Evolutionary conservation across 2,888 invertebrate genomes (phyloP).

Genomic region (Drosophila putrida): DNA sequence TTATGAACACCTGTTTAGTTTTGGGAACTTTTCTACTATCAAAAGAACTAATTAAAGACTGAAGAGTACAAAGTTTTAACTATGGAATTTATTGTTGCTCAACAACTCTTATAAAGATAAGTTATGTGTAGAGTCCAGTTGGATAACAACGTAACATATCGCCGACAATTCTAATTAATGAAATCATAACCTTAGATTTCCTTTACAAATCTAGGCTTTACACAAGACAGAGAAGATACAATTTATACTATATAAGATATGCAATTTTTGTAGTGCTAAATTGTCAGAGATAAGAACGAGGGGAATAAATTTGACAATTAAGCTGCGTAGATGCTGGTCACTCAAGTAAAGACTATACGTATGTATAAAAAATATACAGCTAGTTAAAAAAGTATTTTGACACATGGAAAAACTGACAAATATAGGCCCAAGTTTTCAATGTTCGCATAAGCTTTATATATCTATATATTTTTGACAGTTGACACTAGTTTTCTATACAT

Average conservation of each 20-base stretch:
- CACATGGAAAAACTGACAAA: too few species aligned
- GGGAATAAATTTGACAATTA: constrained; percentile 56
- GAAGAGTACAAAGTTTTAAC: constrained; percentile 1
- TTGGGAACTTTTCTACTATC: constrained; percentile 17
- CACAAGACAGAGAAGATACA: background rate
- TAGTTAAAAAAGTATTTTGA: too few species aligned
- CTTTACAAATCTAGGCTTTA: background rate
- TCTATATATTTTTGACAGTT: too few species aligned
- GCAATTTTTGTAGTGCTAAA: constrained; percentile 23
- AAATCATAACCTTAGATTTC: constrained; percentile 24
- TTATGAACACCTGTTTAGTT: too few species aligned
- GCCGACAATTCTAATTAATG: constrained; percentile 30
- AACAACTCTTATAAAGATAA: constrained; percentile 14
- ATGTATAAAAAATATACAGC: too few species aligned
- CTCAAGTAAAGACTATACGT: background rate
- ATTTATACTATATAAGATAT: too few species aligned
- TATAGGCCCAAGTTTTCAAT: too few species aligned
- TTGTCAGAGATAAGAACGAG: constrained; percentile 31
- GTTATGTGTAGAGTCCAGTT: background rate
- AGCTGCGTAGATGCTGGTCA: constrained; percentile 51
- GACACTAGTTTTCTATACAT: too few species aligned
- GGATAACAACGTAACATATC: background rate
- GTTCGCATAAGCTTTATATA: too few species aligned
- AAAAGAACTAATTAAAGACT: constrained; percentile 1
- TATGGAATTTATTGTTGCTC: constrained; percentile 5